Conservation (phyloP, 2,888 invertebrate genomes). For the Eupithecia vulgata region DNA sequence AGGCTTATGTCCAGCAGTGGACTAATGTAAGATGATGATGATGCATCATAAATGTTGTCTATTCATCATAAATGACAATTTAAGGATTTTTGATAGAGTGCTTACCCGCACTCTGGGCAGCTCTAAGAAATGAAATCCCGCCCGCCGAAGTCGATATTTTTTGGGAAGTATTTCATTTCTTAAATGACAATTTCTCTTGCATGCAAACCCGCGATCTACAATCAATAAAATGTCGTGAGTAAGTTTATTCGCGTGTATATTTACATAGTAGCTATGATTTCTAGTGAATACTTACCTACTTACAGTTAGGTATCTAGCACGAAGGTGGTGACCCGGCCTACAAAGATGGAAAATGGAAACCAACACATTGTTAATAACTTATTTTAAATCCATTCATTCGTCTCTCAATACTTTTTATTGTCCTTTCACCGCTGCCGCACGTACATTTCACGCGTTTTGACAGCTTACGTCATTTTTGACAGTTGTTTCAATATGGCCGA, state of each 20-base stretch:
- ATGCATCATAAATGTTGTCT: no score
- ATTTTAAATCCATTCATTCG: conserved; percentile 45
- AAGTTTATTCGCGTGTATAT: neutral
- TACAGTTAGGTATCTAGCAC: conserved; percentile 60
- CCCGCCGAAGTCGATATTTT: no score
- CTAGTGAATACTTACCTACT: conserved; percentile 56
- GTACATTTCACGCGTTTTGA: conserved; percentile 49
- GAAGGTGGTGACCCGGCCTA: conserved; percentile 66
- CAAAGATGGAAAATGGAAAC: conserved; percentile 46
- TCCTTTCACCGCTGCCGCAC: conserved; percentile 51
- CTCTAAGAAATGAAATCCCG: no score
- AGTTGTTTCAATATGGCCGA: conserved; percentile 57
- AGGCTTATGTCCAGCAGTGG: no score
- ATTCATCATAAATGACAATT: neutral
- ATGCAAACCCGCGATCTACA: neutral
- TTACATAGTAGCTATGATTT: conserved; percentile 49
- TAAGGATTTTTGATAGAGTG: no score
- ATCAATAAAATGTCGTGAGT: conserved; percentile 2
- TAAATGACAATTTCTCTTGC: neutral
- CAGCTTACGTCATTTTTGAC: conserved; percentile 57
- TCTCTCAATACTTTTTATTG: conserved; percentile 38
- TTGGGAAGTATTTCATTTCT: no score
- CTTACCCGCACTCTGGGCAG: no score
- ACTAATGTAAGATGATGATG: no score
- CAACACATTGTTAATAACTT: conserved; percentile 46